phyloP scores from a whole-genome alignment of 2,888 invertebrate species.

The Enchytraeus crypticus region DNA sequence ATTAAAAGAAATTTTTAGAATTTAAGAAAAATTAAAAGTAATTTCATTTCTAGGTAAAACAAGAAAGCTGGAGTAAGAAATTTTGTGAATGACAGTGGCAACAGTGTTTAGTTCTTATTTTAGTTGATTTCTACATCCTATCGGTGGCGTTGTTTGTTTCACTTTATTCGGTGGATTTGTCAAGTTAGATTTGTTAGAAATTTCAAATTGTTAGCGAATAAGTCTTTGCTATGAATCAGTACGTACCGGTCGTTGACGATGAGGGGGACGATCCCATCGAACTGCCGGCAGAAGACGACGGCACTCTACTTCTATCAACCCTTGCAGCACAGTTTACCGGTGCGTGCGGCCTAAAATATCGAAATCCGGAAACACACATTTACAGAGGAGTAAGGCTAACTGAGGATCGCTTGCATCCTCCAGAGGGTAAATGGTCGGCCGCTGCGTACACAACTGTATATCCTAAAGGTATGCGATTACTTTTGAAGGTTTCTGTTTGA shows the following conservation, averaged over 20 bases:
- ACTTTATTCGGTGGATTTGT: too few species aligned
- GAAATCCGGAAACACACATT: conserved; percentile 65
- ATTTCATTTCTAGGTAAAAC: too few species aligned
- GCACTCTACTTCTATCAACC: conserved; percentile 82
- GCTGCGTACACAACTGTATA: conserved; percentile 61
- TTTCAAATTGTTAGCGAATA: too few species aligned
- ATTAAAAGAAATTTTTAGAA: too few species aligned
- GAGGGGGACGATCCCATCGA: conserved; percentile 87
- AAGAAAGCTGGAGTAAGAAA: too few species aligned
- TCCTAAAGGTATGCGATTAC: conserved; percentile 53
- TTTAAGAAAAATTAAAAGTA: too few species aligned
- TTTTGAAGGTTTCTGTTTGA: too few species aligned
- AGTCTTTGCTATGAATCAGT: conserved; percentile 50
- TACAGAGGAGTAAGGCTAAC: conserved; percentile 59
- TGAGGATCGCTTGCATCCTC: conserved; percentile 84
- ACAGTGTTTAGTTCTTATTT: too few species aligned
- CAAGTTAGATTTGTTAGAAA: too few species aligned
- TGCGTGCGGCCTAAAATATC: conserved; percentile 90
- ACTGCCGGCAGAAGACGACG: conserved; percentile 86
- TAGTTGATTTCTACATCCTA: too few species aligned
- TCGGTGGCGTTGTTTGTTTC: too few species aligned
- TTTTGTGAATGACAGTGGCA: too few species aligned
- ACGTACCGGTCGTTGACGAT: conserved; percentile 88
- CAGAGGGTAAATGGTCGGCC: conserved; percentile 76
- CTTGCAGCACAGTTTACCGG: conserved; percentile 94